Percentiles rank a stretch among this genome's conserved stretches.
phyloP scores from a whole-genome alignment of 2,888 invertebrate species.

The Platerodrilus igneus region DNA sequence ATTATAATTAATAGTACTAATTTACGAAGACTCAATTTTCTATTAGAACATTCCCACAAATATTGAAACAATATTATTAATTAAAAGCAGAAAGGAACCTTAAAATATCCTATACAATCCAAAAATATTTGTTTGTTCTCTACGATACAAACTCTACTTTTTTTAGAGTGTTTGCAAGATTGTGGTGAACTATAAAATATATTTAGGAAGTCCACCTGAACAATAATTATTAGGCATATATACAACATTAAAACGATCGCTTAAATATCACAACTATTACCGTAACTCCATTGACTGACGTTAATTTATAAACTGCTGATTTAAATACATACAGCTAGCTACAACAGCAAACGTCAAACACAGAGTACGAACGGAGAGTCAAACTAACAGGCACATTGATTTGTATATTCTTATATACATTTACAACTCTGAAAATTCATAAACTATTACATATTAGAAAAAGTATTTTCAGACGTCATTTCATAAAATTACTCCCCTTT shows the following conservation, averaged over 20 bases:
- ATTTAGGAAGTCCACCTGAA: constrained; percentile 15
- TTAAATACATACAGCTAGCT: constrained; percentile 24
- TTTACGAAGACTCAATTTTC: neutral
- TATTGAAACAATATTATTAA: constrained; percentile 1
- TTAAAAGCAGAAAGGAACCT: constrained; percentile 21
- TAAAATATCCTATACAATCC: constrained; percentile 43
- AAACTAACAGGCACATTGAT: constrained; percentile 35
- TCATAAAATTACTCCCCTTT: no score
- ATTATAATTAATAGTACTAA: constrained; percentile 2
- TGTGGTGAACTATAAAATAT: constrained; percentile 17
- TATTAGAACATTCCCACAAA: constrained; percentile 10
- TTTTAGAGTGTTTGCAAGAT: constrained; percentile 38
- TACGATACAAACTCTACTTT: constrained; percentile 41
- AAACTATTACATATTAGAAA: no score
- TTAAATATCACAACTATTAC: constrained; percentile 38
- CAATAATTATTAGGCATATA: constrained; percentile 19
- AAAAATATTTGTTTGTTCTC: constrained; percentile 45
- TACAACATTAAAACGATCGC: constrained; percentile 23
- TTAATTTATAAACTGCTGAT: constrained; percentile 22
- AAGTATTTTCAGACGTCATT: no score
- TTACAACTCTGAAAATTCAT: constrained; percentile 12
- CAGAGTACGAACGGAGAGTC: constrained; percentile 30
- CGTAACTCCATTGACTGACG: constrained; percentile 33
- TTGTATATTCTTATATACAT: constrained; percentile 24
- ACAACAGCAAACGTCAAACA: constrained; percentile 27